Conservation (phyloP, 2,797 vertebrate genomes). For the Dallia pectoralis region DNA sequence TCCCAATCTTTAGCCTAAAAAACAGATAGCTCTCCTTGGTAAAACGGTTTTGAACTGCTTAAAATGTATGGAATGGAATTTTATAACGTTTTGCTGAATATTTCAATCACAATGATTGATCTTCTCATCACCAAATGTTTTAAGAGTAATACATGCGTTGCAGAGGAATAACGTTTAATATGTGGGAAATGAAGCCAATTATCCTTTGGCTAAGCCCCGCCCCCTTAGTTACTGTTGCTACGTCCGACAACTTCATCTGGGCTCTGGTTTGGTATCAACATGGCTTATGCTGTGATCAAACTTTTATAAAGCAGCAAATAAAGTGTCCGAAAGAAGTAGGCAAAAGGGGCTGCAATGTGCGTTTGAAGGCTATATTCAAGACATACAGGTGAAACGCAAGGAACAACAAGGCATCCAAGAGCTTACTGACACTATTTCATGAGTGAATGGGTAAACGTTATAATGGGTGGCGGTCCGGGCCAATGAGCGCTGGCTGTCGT, state of each 20-base stretch:
- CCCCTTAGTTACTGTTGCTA: too few species aligned
- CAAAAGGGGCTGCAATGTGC: too few species aligned
- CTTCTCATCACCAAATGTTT: neutral
- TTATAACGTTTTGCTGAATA: neutral
- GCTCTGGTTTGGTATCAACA: too few species aligned
- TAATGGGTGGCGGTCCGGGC: conserved; percentile 54
- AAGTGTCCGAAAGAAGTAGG: too few species aligned
- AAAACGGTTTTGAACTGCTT: neutral
- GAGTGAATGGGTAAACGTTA: conserved; percentile 51
- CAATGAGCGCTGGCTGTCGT: conserved; percentile 52
- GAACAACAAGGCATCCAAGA: too few species aligned
- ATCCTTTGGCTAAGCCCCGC: too few species aligned
- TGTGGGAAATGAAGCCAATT: neutral
- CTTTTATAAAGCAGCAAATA: too few species aligned
- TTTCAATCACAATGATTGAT: neutral
- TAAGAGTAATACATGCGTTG: neutral
- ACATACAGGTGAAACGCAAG: too few species aligned
- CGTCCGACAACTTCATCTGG: too few species aligned
- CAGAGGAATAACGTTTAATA: neutral
- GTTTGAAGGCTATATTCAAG: too few species aligned
- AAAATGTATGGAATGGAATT: neutral
- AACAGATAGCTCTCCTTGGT: too few species aligned
- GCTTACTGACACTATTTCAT: conserved; percentile 31
- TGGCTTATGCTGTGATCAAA: too few species aligned
- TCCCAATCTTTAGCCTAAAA: neutral